These are phyloP conservation scores for Turritopsis dohrnii DNA, from an alignment of 30 jellyfish, hydroid and myxozoan species.

Conservation along the genomic window DNA sequence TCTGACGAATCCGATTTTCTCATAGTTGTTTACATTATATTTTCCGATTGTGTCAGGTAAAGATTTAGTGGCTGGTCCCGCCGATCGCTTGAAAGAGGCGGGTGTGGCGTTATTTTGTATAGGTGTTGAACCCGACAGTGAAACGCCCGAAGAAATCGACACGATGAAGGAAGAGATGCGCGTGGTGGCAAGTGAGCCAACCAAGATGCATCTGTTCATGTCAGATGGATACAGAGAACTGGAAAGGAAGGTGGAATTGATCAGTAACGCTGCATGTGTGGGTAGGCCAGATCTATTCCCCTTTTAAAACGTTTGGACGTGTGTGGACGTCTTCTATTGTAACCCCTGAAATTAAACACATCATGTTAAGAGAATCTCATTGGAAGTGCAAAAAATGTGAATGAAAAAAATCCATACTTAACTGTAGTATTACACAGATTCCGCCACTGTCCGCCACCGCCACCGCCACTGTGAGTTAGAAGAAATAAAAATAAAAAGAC, in stretches of 20 bases:
- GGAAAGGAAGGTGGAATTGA: constrained; percentile 59
- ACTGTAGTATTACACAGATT: too few species aligned
- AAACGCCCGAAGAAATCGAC: constrained; percentile 74
- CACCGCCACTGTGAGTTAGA: too few species aligned
- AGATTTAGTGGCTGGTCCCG: constrained; percentile 94
- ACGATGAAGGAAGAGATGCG: constrained; percentile 89
- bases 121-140: constrained; percentile 96
- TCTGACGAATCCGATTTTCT: too few species aligned
- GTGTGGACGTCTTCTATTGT: not conserved
- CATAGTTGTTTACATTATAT: too few species aligned
- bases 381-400: too few species aligned
- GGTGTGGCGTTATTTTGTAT: constrained; percentile 89
- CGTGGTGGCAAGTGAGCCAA: constrained; percentile 90
- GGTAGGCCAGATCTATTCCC: constrained; percentile 40
- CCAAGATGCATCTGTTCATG: constrained; percentile 63
- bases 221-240: constrained; percentile 94
- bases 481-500: too few species aligned
- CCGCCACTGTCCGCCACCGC: too few species aligned
- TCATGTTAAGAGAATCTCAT: too few species aligned
- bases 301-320: not conserved
- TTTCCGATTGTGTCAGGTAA: constrained; percentile 21
- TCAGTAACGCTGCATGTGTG: constrained; percentile 94
- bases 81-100: constrained; percentile 70
- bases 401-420: too few species aligned
- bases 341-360: too few species aligned